Evolutionary conservation across 1,140 invertebrate species (phyloP).

Genomic region (Lithobius niger): DNA sequence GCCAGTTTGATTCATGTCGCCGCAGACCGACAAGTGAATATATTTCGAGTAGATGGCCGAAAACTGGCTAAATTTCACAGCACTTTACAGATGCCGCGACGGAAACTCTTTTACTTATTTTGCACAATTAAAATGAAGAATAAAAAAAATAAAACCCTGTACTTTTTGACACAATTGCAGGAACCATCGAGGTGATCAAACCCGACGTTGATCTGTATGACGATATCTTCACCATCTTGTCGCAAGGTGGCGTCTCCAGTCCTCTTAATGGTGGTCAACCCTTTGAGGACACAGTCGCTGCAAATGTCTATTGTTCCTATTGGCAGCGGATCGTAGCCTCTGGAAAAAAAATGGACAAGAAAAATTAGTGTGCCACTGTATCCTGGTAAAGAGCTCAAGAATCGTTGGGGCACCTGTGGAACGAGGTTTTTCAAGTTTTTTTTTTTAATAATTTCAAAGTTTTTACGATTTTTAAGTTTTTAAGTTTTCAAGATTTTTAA

Average conservation of each 20-base stretch:
- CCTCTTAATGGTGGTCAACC: not conserved
- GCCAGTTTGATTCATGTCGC: too few relatives aligned
- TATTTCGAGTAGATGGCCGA: too few relatives aligned
- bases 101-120: too few relatives aligned
- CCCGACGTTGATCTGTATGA: not conserved
- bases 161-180: not conserved
- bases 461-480: too few relatives aligned
- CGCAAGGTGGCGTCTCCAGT: not conserved
- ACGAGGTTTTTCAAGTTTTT: too few relatives aligned
- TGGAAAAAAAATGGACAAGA: not conserved
- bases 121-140: too few relatives aligned
- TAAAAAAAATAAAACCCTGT: too few relatives aligned
- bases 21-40: too few relatives aligned
- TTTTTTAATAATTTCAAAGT: too few relatives aligned
- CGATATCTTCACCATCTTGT: not conserved
- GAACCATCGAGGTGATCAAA: not conserved
- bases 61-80: too few relatives aligned
- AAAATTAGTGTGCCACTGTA: not conserved
- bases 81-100: too few relatives aligned
- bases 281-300: not conserved
- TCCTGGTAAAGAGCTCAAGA: not conserved
- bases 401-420: not conserved
- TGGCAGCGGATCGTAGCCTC: not conserved
- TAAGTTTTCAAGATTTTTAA: too few relatives aligned
- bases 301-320: not conserved